Conservation (phyloP, 2,888 invertebrate species). For the Sarcophaga subvicina region DNA sequence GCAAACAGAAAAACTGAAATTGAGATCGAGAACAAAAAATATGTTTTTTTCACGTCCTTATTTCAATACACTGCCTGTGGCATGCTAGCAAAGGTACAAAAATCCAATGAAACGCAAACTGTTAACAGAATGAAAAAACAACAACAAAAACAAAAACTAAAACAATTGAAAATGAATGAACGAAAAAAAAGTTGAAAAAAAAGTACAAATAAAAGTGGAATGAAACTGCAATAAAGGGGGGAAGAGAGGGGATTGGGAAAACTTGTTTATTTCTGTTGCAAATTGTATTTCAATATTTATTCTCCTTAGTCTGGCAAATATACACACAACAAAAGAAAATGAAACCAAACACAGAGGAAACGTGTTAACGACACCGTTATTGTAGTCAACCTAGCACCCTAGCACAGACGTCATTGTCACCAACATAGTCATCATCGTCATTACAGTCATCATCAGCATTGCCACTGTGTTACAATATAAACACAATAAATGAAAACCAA, state of each 20-base stretch:
- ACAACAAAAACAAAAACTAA: neutral
- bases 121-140: neutral
- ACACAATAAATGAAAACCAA: conserved; percentile 29
- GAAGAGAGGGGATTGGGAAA: neutral
- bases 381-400: neutral
- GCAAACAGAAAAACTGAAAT: neutral
- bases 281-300: neutral
- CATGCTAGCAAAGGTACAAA: neutral
- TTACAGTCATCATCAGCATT: neutral
- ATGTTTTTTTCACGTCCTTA: too few species aligned
- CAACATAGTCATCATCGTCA: neutral
- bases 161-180: neutral
- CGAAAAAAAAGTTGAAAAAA: neutral
- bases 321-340: neutral
- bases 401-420: too few species aligned
- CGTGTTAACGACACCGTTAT: conserved; percentile 54
- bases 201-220: too few species aligned
- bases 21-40: neutral
- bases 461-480: neutral
- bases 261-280: neutral
- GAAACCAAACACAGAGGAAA: conserved; percentile 40
- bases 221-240: too few species aligned
- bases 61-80: neutral
- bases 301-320: neutral
- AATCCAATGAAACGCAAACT: neutral